phyloP scores from a whole-genome alignment of 2,888 invertebrate genomes.

The Parthenolecanium corni region DNA sequence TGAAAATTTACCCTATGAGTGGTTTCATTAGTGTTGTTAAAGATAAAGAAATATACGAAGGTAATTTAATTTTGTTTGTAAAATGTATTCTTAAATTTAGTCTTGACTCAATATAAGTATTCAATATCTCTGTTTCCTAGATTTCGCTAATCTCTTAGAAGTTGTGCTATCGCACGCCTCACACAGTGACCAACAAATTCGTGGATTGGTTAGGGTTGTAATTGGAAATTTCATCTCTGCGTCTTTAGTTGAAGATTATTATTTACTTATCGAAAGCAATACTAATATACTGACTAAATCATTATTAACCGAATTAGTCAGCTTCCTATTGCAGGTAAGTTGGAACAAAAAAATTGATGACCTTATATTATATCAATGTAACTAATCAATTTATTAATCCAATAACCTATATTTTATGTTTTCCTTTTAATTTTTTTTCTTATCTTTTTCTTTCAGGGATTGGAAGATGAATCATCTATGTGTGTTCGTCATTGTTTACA shows the following conservation, averaged over 20 bases:
- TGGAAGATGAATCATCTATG: slow-evolving; percentile 62
- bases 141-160: slow-evolving; percentile 11
- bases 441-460: slow-evolving; percentile 45
- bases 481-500: slow-evolving; percentile 60
- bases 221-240: slow-evolving; percentile 55
- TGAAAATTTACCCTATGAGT: slow-evolving; percentile 60
- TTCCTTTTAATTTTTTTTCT: neutral
- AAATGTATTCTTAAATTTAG: neutral
- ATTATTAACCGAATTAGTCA: slow-evolving; percentile 21
- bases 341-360: neutral
- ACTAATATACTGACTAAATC: neutral
- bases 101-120: no score
- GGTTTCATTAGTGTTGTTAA: slow-evolving; percentile 45
- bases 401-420: neutral
- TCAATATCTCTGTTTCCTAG: neutral
- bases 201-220: slow-evolving; percentile 57
- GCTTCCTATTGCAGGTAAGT: slow-evolving; percentile 24
- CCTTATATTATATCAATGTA: no score
- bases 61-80: neutral
- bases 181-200: slow-evolving; percentile 70
- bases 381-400: no score
- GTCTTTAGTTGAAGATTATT: slow-evolving; percentile 39
- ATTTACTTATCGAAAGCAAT: neutral
- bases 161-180: slow-evolving; percentile 51
- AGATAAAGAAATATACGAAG: slow-evolving; percentile 19